Evolutionary conservation across 1,140 invertebrate species (phyloP), one percentile per base, ranked within the genome.

Genomic region (Drosophila baimaii): DNA sequence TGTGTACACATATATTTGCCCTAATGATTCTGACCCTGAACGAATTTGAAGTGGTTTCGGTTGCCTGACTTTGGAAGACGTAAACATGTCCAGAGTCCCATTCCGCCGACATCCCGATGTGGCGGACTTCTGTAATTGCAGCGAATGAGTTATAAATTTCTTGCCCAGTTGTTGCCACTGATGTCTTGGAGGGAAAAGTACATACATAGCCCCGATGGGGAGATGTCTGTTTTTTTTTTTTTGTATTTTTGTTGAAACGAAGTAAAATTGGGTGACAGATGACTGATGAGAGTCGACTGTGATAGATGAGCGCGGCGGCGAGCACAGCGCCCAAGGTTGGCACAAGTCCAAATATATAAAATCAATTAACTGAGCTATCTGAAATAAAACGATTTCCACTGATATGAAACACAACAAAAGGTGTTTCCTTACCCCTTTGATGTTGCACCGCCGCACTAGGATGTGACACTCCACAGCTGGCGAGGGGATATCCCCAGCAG

Each of bases 1-100:
- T 7, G 49, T 52, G 29, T 33, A 33, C 29, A 51, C 51, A 61
- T 10, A 74, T 71, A 54, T 65, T 70, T 64, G 63, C 63, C 62
- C 63, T 83, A 83, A 82, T 82, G 80, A 82, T 79, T 82, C 59
- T 82, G 80, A 83, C 79, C 80, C 75, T 81, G 79, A 83, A 81
- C 80, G 80, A 82, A 83, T 82, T 54, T 82, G 75, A 82, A 82
- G 79, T 79, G 80, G 75, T 75, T 79, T 81, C 72, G 78, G 71
- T 57, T 54, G 65, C 57, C 74, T 49, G 37, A 33, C 27, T 23
- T 21, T 21, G 27, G 9, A 44, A 65, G 54, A 62, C 64, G 56
- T 81, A 77, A 81, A 81, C 79, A 81, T 71, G 66, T 62, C 61
- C 31, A 39, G 27, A 29, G 64, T 27, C 65, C 47, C 59, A 39